Base-by-base conservation (phyloP, 2,888 invertebrate species). In the Caenorhabditis doughertyi region DNA sequence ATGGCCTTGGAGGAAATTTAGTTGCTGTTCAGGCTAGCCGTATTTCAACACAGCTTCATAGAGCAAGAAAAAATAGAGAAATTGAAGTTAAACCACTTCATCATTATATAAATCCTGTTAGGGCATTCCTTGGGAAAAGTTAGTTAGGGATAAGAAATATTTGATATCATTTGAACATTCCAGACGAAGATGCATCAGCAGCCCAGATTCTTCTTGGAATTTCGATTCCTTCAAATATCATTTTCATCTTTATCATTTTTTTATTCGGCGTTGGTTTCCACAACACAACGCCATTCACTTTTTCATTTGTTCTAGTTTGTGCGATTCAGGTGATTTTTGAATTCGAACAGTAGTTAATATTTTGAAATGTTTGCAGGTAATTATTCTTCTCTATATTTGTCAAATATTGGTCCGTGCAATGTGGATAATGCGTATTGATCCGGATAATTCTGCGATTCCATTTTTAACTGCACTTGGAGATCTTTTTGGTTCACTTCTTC, bases 1-100 rank as follows among this genome's bases (percentile, higher is more conserved):
- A 90, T 60, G 90, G 89, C 82, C 84, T 90, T 25, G 90, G 90
- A 13, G 90, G 90, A 4, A 90, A 90, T 53, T 71, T 90, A 53
- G 86, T 85, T 9, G 88, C 87, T 16, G 88, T 89, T n/a, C 89
- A 89, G 51, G 87, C 90, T 4, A 88, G 88, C 42, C 71, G 88
- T 3, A 89, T 89, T 23, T 84, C 86, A 11, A 89, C 90, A 2
- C 80, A 79, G 42, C 79, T 90, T 8, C 89, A 90, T 74, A 71
- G 81, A 35, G 85, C 81, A 18, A 62, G 84, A 25, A 88, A 88
- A 62, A 81, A 85, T 68, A 73, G 81, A 25, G 77, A 80, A 53
- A 25, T 73, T n/a, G 80, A 72, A 64, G 79, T 73, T 32, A 77
- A 64, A 23, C 47, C 58, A 3, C 53, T 83, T 25, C 58, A 47